Percentiles rank a stretch among this genome's conserved stretches.
These are phyloP conservation scores for Drosophila cardini DNA, from an alignment of 1,140 invertebrate genomes.

Conservation along the genomic window DNA sequence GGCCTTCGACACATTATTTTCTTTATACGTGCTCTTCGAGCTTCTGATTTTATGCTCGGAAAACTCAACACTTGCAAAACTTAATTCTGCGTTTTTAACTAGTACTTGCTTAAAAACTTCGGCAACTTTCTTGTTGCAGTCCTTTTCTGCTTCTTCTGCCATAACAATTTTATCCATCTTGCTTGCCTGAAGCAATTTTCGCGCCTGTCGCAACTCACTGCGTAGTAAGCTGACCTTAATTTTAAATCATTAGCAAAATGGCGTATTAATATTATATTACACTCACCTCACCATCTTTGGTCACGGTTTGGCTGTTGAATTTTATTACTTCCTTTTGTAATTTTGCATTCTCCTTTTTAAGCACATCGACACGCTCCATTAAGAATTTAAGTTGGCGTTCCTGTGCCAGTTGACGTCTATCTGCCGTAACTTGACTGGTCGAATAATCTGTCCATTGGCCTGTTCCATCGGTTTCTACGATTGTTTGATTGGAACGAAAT, in stretches of 20 bases:
- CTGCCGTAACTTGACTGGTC: conserved; percentile 12
- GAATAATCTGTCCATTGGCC: neutral
- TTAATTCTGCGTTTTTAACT: conserved; percentile 61
- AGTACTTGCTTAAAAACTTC: conserved; percentile 59
- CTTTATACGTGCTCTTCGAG: conserved; percentile 37
- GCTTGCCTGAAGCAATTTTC: conserved; percentile 67
- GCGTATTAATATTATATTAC: neutral
- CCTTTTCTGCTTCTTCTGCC: conserved; percentile 54
- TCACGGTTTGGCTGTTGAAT: conserved; percentile 52
- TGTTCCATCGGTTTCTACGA: neutral
- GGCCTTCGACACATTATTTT: conserved; percentile 4
- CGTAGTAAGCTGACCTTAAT: conserved; percentile 66
- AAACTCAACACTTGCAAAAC: conserved; percentile 46
- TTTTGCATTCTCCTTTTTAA: conserved; percentile 73
- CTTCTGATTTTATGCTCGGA: conserved; percentile 63
- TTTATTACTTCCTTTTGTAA: conserved; percentile 66
- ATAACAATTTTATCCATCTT: conserved; percentile 72
- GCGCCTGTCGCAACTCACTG: conserved; percentile 69
- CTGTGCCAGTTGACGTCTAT: conserved; percentile 65
- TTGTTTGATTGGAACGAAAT: conserved; percentile 22
- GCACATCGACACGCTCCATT: conserved; percentile 66
- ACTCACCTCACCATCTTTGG: conserved; percentile 75
- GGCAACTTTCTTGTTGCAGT: conserved; percentile 65
- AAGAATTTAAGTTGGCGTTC: conserved; percentile 76
- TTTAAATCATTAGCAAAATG: neutral